Evolutionary conservation across 2,797 vertebrate genomes (phyloP).

Genomic region (Falco peregrinus): DNA sequence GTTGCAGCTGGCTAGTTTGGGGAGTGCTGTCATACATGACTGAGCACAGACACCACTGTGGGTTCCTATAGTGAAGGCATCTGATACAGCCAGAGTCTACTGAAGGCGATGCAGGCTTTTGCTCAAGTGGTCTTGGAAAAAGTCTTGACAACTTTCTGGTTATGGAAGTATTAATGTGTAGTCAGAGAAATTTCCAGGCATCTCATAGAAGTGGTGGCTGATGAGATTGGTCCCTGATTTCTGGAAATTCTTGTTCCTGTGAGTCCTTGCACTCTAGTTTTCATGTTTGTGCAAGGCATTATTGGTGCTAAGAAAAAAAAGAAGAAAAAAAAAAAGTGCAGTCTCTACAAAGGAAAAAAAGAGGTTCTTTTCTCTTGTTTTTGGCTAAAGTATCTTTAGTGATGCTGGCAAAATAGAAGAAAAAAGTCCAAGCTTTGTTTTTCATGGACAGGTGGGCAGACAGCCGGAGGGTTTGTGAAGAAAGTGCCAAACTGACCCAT

Average conservation of each 20-base stretch:
- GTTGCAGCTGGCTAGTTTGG: too few species aligned
- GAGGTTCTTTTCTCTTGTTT: background rate
- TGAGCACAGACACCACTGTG: background rate
- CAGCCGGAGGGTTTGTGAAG: background rate
- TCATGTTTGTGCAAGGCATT: background rate
- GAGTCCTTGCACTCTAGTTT: background rate
- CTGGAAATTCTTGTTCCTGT: background rate
- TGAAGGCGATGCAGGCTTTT: background rate
- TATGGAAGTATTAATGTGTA: fast-evolving
- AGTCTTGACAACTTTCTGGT: background rate
- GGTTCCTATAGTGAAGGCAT: background rate
- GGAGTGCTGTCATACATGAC: too few species aligned
- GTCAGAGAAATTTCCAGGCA: background rate
- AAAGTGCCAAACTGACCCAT: background rate
- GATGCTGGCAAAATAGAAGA: background rate
- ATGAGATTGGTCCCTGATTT: background rate
- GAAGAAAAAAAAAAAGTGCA: background rate
- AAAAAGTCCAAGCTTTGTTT: background rate
- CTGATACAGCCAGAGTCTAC: background rate
- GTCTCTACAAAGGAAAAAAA: background rate
- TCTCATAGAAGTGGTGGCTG: background rate
- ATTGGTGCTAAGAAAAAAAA: background rate
- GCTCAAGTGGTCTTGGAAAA: fast-evolving
- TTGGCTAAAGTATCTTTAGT: background rate
- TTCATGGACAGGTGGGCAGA: background rate